A percentile compares a stretch with the other conserved stretches of the same genome.
phyloP scores from a whole-genome alignment of 2,797 vertebrate species.

The Sebastes diaconus region DNA sequence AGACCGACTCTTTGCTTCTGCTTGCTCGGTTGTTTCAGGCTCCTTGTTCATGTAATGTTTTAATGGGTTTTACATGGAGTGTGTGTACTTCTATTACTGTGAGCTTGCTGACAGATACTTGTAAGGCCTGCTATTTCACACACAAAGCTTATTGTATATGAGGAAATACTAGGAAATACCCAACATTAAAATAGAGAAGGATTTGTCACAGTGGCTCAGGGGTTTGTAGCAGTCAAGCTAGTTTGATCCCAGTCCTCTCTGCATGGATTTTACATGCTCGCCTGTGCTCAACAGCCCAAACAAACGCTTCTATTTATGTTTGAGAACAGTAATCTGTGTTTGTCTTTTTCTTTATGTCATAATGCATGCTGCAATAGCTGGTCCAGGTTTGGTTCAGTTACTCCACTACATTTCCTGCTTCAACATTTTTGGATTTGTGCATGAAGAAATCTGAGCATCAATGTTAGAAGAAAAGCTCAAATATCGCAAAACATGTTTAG shows the following conservation, averaged over 20 bases:
- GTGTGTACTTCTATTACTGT: background rate
- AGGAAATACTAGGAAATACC: conserved; percentile 5
- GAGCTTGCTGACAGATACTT: conserved; percentile 1
- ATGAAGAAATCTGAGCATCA: background rate
- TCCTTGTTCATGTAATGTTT: conserved; percentile 19
- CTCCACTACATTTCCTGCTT: background rate
- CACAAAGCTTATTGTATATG: background rate
- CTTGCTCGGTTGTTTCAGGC: conserved; percentile 22
- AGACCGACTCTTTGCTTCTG: conserved; percentile 6
- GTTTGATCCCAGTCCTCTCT: background rate
- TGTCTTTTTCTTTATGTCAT: background rate
- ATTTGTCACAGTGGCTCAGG: conserved; percentile 14
- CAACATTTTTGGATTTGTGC: background rate
- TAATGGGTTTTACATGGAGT: conserved; percentile 20
- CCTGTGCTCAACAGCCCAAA: background rate
- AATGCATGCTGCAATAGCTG: background rate
- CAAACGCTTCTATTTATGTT: background rate
- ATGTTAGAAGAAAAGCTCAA: background rate
- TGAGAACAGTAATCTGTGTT: background rate
- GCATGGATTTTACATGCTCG: background rate
- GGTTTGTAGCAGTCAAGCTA: background rate
- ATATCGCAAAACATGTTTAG: background rate
- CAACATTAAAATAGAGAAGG: background rate
- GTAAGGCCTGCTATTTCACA: conserved; percentile 2
- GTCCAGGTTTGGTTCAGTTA: background rate